Percentiles rank a stretch among this genome's conserved stretches.
phyloP scores from a whole-genome alignment of 2,888 invertebrate genomes.

The Caenorhabditis sp. region DNA sequence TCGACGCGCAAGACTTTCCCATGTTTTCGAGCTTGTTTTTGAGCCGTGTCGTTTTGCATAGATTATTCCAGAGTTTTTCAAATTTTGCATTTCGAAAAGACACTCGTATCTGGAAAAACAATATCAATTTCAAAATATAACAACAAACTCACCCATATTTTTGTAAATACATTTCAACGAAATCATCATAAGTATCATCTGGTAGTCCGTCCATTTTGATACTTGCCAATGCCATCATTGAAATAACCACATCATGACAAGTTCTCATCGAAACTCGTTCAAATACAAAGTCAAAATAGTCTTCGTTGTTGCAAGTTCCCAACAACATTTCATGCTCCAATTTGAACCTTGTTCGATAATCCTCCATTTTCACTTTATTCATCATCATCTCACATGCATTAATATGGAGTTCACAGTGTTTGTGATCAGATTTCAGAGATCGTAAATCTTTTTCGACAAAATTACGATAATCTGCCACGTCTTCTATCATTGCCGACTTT shows the following conservation, averaged over 20 bases:
- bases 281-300: constrained; percentile 50
- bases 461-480: constrained; percentile 85
- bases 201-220: constrained; percentile 51
- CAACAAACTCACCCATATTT: constrained; percentile 25
- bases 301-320: constrained; percentile 69
- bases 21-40: constrained; percentile 10
- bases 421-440: constrained; percentile 83
- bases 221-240: constrained; percentile 50
- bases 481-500: constrained; percentile 37
- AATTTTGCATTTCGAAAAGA: constrained; percentile 36
- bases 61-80: constrained; percentile 26
- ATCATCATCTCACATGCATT: constrained; percentile 84
- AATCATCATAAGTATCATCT: constrained; percentile 44
- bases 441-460: constrained; percentile 89
- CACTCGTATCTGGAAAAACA: constrained; percentile 18
- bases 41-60: constrained; percentile 23
- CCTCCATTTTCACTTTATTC: constrained; percentile 46
- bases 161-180: constrained; percentile 48
- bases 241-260: constrained; percentile 46
- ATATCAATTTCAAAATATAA: too few species aligned
- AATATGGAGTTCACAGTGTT: constrained; percentile 86
- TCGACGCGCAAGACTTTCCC: constrained; percentile 32
- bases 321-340: constrained; percentile 76
- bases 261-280: constrained; percentile 50
- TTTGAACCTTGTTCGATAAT: constrained; percentile 57